Conservation (phyloP, 2,888 invertebrate genomes). For the Meiosimyza platycephala region DNA sequence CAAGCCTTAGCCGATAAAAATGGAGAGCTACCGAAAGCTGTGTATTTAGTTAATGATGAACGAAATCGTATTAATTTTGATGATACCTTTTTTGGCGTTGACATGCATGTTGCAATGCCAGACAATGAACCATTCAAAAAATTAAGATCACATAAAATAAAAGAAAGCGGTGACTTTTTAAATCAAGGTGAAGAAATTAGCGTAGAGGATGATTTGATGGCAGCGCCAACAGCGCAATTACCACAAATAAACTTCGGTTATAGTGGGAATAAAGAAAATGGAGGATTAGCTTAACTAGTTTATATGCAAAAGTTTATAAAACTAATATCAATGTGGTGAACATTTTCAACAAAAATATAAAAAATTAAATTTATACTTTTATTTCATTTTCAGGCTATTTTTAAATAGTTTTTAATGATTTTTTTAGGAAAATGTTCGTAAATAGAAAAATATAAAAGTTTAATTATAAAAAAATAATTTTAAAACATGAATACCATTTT, state of each 20-base stretch:
- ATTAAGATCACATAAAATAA: not conserved
- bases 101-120: conserved; percentile 56
- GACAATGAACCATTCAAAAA: conserved; percentile 59
- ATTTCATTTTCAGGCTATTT: too few relatives aligned
- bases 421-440: too few relatives aligned
- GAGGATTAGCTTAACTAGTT: too few relatives aligned
- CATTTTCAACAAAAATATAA: too few relatives aligned
- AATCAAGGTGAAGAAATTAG: conserved; percentile 46
- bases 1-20: conserved; percentile 44
- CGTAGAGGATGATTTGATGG: conserved; percentile 57
- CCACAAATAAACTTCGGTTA: not conserved
- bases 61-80: conserved; percentile 62
- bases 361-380: too few relatives aligned
- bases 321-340: too few relatives aligned
- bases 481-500: not conserved
- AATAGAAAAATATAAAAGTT: too few relatives aligned
- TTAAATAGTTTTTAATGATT: too few relatives aligned
- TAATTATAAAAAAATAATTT: too few relatives aligned
- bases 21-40: conserved; percentile 51
- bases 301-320: too few relatives aligned
- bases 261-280: too few relatives aligned
- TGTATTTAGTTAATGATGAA: conserved; percentile 58
- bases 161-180: conserved; percentile 39
- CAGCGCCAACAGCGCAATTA: conserved; percentile 52
- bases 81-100: conserved; percentile 61